A percentile compares a stretch with the other conserved stretches of the same genome.
Evolutionary conservation across 1,140 invertebrate genomes (phyloP).

Genomic region (Drosophila paulistorum): DNA sequence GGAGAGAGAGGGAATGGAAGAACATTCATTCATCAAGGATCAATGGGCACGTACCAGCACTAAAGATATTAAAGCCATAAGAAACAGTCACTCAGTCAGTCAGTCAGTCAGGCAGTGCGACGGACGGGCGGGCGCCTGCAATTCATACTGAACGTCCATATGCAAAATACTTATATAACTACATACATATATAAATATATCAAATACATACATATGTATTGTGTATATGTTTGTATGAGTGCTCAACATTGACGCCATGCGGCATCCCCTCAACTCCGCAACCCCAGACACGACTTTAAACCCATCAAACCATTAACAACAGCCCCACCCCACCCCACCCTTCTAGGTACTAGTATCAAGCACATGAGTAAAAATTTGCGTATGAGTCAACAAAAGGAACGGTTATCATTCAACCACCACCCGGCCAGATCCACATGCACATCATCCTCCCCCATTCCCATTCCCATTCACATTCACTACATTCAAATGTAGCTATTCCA

Average conservation of each 20-base stretch:
- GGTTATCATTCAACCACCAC: conserved; percentile 74
- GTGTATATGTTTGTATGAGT: conserved; percentile 4
- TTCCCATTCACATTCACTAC: background rate
- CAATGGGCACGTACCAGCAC: conserved; percentile 76
- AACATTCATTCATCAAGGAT: conserved; percentile 67
- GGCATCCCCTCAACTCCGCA: background rate
- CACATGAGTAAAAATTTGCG: conserved; percentile 78
- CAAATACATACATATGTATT: background rate
- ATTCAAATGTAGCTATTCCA: background rate
- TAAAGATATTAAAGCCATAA: conserved; percentile 79
- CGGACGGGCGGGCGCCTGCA: conserved; percentile 52
- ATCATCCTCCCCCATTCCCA: background rate
- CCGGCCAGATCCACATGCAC: conserved; percentile 10
- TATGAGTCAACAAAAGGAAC: conserved; percentile 72
- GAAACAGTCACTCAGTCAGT: conserved; percentile 48
- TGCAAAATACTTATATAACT: conserved; percentile 50
- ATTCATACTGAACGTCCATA: conserved; percentile 69
- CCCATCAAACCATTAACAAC: conserved; percentile 77
- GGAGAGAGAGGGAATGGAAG: background rate
- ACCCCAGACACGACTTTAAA: conserved; percentile 64
- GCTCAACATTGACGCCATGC: conserved; percentile 69
- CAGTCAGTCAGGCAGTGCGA: background rate
- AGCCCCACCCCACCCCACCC: conserved; percentile 33
- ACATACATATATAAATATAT: background rate
- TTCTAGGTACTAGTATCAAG: conserved; percentile 2